These are phyloP conservation scores for Petrocephalus schoutedeni DNA, from an alignment of 2,797 vertebrate genomes.

Conservation along the genomic window DNA sequence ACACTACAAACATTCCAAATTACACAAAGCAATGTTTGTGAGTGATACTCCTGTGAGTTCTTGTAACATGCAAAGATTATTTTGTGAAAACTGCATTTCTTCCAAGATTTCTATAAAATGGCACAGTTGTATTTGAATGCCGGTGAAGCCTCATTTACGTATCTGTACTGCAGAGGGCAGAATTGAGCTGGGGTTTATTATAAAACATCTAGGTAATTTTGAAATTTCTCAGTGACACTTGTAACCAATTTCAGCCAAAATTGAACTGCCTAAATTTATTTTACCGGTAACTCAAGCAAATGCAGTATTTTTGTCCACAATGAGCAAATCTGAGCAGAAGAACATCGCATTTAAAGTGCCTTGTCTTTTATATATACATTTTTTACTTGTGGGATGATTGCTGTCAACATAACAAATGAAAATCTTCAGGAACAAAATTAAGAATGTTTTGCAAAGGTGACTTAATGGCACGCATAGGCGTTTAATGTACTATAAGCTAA, in stretches of 20 bases:
- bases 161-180: conserved; percentile 43
- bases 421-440: neutral
- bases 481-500: neutral
- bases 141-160: neutral
- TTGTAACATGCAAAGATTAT: neutral
- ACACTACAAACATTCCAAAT: conserved; percentile 14
- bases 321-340: neutral
- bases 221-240: neutral
- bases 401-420: neutral
- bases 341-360: neutral
- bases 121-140: neutral
- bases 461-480: neutral
- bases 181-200: conserved; percentile 17
- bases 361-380: neutral
- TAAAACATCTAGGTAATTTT: neutral
- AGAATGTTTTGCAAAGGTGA: neutral
- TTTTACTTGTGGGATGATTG: neutral
- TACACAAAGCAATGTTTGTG: neutral
- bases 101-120: neutral
- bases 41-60: neutral
- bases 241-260: neutral
- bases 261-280: too few species aligned
- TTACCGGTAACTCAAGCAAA: neutral
- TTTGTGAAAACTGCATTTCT: neutral
- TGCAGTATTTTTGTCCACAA: neutral